Percentiles rank a stretch among this genome's conserved stretches.
phyloP scores from a whole-genome alignment of 2,113 vertebrate species.

The Podiceps cristatus region DNA sequence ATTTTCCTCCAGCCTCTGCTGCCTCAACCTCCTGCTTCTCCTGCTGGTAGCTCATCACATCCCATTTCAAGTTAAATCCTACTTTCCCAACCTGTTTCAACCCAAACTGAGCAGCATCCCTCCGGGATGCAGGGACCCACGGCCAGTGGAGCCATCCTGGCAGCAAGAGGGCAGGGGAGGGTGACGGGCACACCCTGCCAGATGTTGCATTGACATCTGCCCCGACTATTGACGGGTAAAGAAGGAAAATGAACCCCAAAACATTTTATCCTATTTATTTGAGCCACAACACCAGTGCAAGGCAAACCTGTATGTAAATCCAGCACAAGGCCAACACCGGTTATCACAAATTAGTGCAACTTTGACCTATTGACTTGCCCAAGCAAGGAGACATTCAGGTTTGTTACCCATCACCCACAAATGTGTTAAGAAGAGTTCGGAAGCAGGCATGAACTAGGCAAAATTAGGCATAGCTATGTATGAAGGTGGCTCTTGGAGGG shows the following conservation, averaged over 20 bases:
- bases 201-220: fast-evolving
- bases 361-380: background rate
- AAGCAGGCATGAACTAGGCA: background rate
- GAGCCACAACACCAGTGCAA: background rate
- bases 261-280: fast-evolving
- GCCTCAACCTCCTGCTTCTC: conserved; percentile 54
- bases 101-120: background rate
- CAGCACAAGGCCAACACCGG: fast-evolving
- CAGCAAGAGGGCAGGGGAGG: background rate
- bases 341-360: background rate
- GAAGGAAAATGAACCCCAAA: background rate
- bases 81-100: background rate
- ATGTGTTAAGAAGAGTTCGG: background rate
- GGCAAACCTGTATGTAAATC: background rate
- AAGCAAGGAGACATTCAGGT: background rate
- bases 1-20: background rate
- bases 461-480: background rate
- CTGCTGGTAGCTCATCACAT: conserved; percentile 12
- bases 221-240: background rate
- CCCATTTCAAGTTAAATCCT: background rate
- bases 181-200: fast-evolving
- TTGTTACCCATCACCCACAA: background rate
- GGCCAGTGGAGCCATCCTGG: background rate
- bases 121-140: fast-evolving
- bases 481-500: background rate